Base-by-base conservation (phyloP, 2,113 vertebrate genomes). In the Tyto alba region DNA sequence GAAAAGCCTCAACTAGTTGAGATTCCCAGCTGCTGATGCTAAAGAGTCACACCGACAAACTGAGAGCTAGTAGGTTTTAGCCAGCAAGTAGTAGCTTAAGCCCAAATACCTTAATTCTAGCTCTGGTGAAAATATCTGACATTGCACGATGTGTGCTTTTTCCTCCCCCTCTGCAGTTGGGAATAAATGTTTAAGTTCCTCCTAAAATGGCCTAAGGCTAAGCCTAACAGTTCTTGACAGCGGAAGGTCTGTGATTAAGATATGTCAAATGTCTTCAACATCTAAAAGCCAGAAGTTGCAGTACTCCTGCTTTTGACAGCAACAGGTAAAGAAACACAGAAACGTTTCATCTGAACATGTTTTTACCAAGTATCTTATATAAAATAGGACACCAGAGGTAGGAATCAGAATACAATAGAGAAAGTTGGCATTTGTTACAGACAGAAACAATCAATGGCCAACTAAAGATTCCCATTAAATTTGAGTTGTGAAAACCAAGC, bases 51-150 rank as follows among this genome's bases (percentile, higher is more conserved):
- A 69, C 0, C 74, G 59, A 91, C n/a, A 91, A 88, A 40, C 21
- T 34, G 34, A 56, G 23, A 21, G 30, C 36, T 76, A 64, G 34
- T 78, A 83, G 63, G 22, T 75, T 94, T 83, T 78, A 84, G 52
- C 56, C 60, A 94, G 55, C 43, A 90, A 89, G 40, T 79, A 86
- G 86, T 72, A 95, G 96, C 48, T 91, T 55, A 88, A 93, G 21
- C 52, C 68, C 14, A 3, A 92, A 72, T 9, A 86, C 13, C 38
- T 93, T 68, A 79, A 86, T 50, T 80, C 41, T 53, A 59, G 50
- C n/a, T 71, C 45, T 83, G 13, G 18, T 57, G 62, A 88, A 85
- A 92, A 60, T 27, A 82, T 5, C 63, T 89, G 73, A 87, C 15
- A 25, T 12, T 84, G 69, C 52, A 78, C 0, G 0, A 89, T 20